Evolutionary conservation across 2,888 invertebrate species (phyloP), one percentile per base, ranked within the genome.

Genomic region (Oligia latruncula): DNA sequence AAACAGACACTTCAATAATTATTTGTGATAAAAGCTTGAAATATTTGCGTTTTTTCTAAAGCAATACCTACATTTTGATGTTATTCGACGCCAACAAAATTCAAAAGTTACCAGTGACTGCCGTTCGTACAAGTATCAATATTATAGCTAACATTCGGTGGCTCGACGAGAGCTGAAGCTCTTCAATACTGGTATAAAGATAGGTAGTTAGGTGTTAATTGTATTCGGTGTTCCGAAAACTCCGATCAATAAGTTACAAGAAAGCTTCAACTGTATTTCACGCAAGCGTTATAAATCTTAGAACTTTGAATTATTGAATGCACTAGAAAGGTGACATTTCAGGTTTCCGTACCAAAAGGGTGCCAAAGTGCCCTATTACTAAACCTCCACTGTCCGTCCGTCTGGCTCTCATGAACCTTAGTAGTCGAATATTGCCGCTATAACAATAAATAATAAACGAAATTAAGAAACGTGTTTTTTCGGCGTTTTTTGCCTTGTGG

Each of bases 251-350:
- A 62, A 43, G 35, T 78, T 29, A 20, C 17, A 23, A 20, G 60
- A 78, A 62, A 29, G n/a, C 17, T n/a, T 49, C 15, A 43, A 8
- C 49, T 55, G 15, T 76, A 23, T 20, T 23, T 35, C 62, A 58
- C 17, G 40, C 49, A 58, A 17, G 13, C 40, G 35, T 58, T 43
- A 49, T 62, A 65, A 55, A 55, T n/a, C 17, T 49, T 60, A 55
- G 23, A 17, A 20, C 9, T 43, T 5, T 62, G 60, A 64, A 77
- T 83, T n/a, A 70, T 83, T 81, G 67, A 68, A 81, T 77, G 83
- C 83, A n/a, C n/a, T 55, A 17, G 17, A 60, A 43, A n/a, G 13
- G 13, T 71, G n/a, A 20, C 23, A 35, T 20, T 20, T 17, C 20
- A 55, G 55, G 23, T 1, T 23, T 55, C 55, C 20, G 17, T 23